Conservation (phyloP, 2,888 invertebrate genomes). For the Lasioglossum leucozonium region DNA sequence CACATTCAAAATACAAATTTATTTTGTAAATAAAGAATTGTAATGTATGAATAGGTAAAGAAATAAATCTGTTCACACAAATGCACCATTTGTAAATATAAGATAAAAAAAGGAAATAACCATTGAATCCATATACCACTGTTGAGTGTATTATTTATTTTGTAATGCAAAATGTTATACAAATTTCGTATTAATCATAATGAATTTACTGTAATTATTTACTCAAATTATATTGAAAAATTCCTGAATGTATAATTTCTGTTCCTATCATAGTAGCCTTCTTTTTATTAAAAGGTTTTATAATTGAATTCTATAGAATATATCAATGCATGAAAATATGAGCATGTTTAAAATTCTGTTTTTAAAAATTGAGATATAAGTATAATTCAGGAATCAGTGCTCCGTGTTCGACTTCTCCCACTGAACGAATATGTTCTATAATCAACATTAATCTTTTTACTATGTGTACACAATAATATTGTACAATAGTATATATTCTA, state of each 20-base stretch:
- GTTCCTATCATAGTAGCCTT: background rate
- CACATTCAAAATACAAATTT: background rate
- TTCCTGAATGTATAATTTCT: slow-evolving; percentile 39
- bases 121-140: slow-evolving; percentile 17
- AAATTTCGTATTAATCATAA: slow-evolving; percentile 26
- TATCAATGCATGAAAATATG: background rate
- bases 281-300: background rate
- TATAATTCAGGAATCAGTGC: slow-evolving; percentile 65
- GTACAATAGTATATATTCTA: background rate
- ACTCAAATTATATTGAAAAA: slow-evolving; percentile 19
- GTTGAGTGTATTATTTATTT: slow-evolving; percentile 53
- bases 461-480: slow-evolving; percentile 6
- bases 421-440: slow-evolving; percentile 74
- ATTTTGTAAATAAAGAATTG: slow-evolving; percentile 17
- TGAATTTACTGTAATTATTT: slow-evolving; percentile 31
- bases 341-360: background rate
- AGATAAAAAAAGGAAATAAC: slow-evolving; percentile 29
- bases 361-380: slow-evolving; percentile 18
- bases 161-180: slow-evolving; percentile 37
- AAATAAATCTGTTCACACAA: background rate
- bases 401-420: slow-evolving; percentile 72
- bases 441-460: slow-evolving; percentile 44
- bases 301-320: background rate
- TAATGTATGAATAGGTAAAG: slow-evolving; percentile 8
- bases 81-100: slow-evolving; percentile 48